Conservation (phyloP, 2,888 invertebrate genomes). For the Therioaphis trifolii region DNA sequence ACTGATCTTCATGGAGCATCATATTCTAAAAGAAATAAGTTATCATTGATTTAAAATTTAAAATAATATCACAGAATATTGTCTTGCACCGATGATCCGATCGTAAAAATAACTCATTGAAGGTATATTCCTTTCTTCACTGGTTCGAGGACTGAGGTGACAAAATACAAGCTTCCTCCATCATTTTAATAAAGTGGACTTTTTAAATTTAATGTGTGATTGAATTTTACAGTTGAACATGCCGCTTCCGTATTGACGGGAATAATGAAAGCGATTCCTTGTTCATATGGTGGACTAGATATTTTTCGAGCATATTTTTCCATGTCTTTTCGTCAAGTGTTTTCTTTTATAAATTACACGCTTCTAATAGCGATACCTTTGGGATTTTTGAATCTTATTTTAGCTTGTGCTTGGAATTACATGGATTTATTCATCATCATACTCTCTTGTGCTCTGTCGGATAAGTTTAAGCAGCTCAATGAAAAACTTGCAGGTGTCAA, state of each 20-base stretch:
- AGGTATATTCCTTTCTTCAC: too few species aligned
- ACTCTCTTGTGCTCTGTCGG: slow-evolving; percentile 66
- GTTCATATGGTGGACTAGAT: slow-evolving; percentile 68
- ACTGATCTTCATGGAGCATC: too few species aligned
- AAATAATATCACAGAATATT: too few species aligned
- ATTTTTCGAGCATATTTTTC: slow-evolving; percentile 68
- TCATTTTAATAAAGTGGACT: too few species aligned
- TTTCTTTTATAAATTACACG: slow-evolving; percentile 65
- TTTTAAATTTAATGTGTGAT: too few species aligned
- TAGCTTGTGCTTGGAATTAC: slow-evolving; percentile 67
- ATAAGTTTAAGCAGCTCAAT: slow-evolving; percentile 68
- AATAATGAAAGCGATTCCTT: slow-evolving; percentile 71
- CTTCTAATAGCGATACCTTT: slow-evolving; percentile 64
- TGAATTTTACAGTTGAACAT: slow-evolving; percentile 73
- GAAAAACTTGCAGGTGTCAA: slow-evolving; percentile 70
- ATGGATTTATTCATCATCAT: slow-evolving; percentile 67
- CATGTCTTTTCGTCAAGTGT: slow-evolving; percentile 66
- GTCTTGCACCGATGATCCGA: too few species aligned
- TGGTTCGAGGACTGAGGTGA: too few species aligned
- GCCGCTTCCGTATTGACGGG: slow-evolving; percentile 74
- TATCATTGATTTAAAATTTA: too few species aligned
- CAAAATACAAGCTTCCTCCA: too few species aligned
- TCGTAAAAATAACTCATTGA: too few species aligned
- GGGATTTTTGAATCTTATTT: slow-evolving; percentile 65
- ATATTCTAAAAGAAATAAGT: too few species aligned